Evolutionary conservation across 2,888 invertebrate species (phyloP).

Genomic region (Drosophila lutescens): DNA sequence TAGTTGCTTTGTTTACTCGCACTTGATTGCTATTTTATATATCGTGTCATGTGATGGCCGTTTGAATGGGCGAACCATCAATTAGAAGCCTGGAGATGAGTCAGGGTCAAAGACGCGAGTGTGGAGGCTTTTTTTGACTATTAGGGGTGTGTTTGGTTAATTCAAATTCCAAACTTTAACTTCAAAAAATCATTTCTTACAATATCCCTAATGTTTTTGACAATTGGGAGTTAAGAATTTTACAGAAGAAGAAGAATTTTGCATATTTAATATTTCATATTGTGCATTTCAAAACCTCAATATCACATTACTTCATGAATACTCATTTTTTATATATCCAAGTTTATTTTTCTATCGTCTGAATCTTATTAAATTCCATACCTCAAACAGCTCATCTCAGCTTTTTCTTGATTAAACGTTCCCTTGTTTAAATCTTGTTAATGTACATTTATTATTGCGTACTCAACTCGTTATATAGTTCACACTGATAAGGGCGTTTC

Average conservation of each 20-base stretch:
- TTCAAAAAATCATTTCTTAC: too few relatives aligned
- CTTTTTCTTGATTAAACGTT: not conserved
- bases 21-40: conserved; percentile 28
- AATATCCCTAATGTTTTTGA: too few relatives aligned
- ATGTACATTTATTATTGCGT: not conserved
- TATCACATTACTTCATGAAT: too few relatives aligned
- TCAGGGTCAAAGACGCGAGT: conserved; percentile 23
- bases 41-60: conserved; percentile 32
- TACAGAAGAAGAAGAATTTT: too few relatives aligned
- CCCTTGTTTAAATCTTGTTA: not conserved
- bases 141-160: too few relatives aligned
- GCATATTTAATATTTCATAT: too few relatives aligned
- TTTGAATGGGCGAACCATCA: conserved; percentile 11
- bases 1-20: conserved; percentile 42
- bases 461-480: conserved; percentile 7
- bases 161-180: too few relatives aligned
- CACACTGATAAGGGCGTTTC: conserved; percentile 27
- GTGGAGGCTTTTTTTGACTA: too few relatives aligned
- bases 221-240: too few relatives aligned
- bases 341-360: not conserved
- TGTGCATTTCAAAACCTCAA: too few relatives aligned
- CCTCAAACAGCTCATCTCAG: not conserved
- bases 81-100: conserved; percentile 8
- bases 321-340: too few relatives aligned
- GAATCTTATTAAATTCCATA: not conserved